Base-by-base conservation (phyloP, 2,797 vertebrate genomes). In the Gila robusta region DNA sequence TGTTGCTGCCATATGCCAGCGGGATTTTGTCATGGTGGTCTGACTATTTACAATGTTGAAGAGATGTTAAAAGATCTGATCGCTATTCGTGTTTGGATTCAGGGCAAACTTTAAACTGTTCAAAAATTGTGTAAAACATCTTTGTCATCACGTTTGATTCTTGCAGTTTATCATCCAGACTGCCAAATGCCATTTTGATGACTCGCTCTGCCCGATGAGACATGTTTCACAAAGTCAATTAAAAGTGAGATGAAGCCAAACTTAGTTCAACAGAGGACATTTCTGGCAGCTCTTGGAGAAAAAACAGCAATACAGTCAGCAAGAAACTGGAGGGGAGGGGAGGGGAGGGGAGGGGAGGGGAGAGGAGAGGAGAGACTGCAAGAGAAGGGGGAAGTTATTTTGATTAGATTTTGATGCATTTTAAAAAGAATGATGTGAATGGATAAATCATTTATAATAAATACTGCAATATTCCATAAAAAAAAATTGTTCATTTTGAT, bases 41-140 rank as follows among this genome's bases (percentile, higher is more conserved):
- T 69, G 28, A 35, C 1, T 12, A n/a, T 81, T 67, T 49, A 81
- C 79, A 81, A 0, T 49, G 26, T 81, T 23, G 6, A n/a, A 62
- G 54, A 41, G 35, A 62, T 41, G 28, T 77, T 32, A 77, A 59
- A 44, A 67, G 26, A 80, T 80, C 17, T 21, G 11, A 81, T 16
- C 8, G 12, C 49, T 69, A 52, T 79, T 17, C 4, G 10, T 23
- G 41, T 69, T 81, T 52, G 17, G 28, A 81, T 81, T n/a, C 19
- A 67, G 44, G 21, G 44, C 17, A 49, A 69, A 69, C 44, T 26
- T 62, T 41, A 79, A 44, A 62, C 44, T 81, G 79, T 35, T 69
- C 37, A 35, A 69, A 67, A 69, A 28, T 17, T 49, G 26, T 17
- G 19, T 44, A 26, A 62, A 64, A 19, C 23, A 41, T 62, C 11